A percentile compares a stretch with the other conserved stretches of the same genome.
These are phyloP conservation scores for Heliocidaris erythrogramma DNA, from an alignment of 35 echinoderm and acorn worm species.

Conservation along the genomic window DNA sequence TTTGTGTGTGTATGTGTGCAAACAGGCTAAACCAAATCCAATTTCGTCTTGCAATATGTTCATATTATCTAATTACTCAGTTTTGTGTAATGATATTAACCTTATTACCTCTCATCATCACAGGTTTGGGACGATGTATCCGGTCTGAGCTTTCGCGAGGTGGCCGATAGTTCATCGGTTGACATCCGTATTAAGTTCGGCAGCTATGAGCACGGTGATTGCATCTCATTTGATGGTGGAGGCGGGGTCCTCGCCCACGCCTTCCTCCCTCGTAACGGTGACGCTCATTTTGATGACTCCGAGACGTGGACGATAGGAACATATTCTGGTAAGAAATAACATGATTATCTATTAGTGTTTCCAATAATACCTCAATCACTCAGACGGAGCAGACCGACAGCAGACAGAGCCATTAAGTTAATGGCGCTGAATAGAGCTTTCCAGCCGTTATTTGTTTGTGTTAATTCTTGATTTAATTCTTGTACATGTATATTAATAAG, in stretches of 20 bases:
- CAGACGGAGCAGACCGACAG: not conserved
- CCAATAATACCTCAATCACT: not conserved
- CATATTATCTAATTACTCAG: not conserved
- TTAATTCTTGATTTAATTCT: too few species aligned
- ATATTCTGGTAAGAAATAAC: conserved; percentile 50
- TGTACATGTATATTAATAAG: too few species aligned
- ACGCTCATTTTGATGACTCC: conserved; percentile 74
- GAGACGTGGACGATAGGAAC: conserved; percentile 64
- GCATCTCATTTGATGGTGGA: conserved; percentile 63
- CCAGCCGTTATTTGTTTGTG: too few species aligned
- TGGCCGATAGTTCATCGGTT: not conserved
- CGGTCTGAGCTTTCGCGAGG: conserved; percentile 60
- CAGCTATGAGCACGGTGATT: conserved; percentile 67
- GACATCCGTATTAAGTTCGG: conserved; percentile 71
- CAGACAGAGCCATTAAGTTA: too few species aligned
- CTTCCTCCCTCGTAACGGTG: conserved; percentile 56
- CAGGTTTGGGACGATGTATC: conserved; percentile 76
- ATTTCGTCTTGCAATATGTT: too few species aligned
- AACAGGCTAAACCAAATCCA: too few species aligned
- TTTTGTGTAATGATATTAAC: not conserved
- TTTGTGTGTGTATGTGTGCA: too few species aligned
- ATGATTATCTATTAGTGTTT: not conserved
- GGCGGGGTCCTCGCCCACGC: conserved; percentile 79
- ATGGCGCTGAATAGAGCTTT: too few species aligned
- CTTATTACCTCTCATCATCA: not conserved